Base-by-base conservation (phyloP, 1,140 invertebrate species). In the Stenopsyche tienmushanensis region DNA sequence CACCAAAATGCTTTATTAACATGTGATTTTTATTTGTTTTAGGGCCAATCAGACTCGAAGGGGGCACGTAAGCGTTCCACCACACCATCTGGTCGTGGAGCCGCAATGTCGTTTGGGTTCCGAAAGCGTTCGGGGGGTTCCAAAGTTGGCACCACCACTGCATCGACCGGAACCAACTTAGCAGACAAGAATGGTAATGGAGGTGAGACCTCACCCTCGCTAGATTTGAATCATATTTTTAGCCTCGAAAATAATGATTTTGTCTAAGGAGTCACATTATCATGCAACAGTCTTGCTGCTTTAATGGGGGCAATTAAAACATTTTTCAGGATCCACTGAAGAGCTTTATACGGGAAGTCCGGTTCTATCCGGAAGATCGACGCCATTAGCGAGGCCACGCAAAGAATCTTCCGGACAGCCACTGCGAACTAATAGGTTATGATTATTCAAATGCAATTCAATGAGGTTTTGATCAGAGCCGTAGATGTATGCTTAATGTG, bases 101-200 rank as follows among this genome's bases (percentile, higher is more conserved):
- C 87, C 34, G 83, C 87, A 1, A 88, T 85, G 64, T 88, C 87
- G 0, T 89, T 89, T 67, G 87, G 87, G 3, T 89, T 88, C 73
- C 82, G 85, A 17, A 81, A 84, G 9, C 78, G 83, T 1, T 82
- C 84, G 3, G 75, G 80, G 47, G 81, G 82, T 55, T 82, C 84
- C 25, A 62, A 65, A 45, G 58, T 44, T 3, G 21, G 10, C 7
- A 25, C 64, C 71, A 73, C 26, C 71, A 77, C 23, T 71, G 75
- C 62, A 76, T 75, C 62, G 73, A 76, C 58, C 0, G 39, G 9
- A 13, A 21, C 62, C 71, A 55, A 67, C 72, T 15, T 65, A 72
- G 18, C 24, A 42, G 80, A 82, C 62, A 77, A 76, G 52, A 82
- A 82, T 62, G 80, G 80, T 41, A 81, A 81, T 77, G 79, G 78